These are phyloP conservation scores for Montipora foliosa DNA, from an alignment of 64 coral and sea anemone genomes.

Conservation along the genomic window DNA sequence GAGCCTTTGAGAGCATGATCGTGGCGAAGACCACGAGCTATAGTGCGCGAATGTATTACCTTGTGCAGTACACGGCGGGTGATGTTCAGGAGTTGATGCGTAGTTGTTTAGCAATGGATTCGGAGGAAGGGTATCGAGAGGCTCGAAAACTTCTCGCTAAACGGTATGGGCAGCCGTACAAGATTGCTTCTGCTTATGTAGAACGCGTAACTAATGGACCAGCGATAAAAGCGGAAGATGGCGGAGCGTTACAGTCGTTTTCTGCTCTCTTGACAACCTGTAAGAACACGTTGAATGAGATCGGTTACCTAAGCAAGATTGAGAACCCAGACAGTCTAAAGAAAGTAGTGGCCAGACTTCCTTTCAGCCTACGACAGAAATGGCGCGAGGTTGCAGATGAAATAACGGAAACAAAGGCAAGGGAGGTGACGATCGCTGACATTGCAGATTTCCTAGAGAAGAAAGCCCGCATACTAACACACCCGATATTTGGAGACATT, in stretches of 20 bases:
- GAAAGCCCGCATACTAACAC: too few species aligned
- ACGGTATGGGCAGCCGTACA: background rate
- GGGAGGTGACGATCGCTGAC: background rate
- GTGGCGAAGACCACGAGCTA: conserved; percentile 51
- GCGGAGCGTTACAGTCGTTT: background rate
- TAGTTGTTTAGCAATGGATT: conserved; percentile 61
- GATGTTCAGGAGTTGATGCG: conserved; percentile 28
- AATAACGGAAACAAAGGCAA: background rate
- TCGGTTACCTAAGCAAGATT: background rate
- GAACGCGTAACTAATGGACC: background rate
- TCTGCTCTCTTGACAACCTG: background rate
- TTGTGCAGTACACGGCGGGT: background rate
- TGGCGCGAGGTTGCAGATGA: conserved; percentile 29
- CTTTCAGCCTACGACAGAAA: conserved; percentile 10
- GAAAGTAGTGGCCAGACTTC: conserved; percentile 21
- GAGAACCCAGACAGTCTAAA: conserved; percentile 6
- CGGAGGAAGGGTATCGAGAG: conserved; percentile 3
- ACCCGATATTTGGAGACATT: too few species aligned
- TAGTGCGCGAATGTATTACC: conserved; percentile 70
- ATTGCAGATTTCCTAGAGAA: too few species aligned
- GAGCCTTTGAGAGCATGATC: conserved; percentile 57
- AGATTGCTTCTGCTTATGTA: background rate
- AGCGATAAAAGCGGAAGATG: background rate
- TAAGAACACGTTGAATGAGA: background rate
- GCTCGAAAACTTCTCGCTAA: background rate